These are phyloP conservation scores for Motacilla tschutschensis DNA, from an alignment of 2,113 vertebrate genomes.

Conservation along the genomic window DNA sequence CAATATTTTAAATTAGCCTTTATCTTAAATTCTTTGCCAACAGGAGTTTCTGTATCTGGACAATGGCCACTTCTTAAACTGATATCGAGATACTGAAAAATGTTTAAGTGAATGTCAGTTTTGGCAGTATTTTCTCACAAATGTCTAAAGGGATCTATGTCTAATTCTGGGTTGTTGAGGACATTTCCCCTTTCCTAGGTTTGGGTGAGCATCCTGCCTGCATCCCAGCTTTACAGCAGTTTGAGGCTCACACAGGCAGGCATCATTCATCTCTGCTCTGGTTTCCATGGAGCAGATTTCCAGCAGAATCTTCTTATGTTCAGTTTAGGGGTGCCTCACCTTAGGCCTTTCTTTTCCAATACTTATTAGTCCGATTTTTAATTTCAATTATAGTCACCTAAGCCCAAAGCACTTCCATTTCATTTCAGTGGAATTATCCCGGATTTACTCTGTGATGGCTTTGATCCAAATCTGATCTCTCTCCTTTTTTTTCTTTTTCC, in stretches of 20 bases:
- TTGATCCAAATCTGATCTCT: background rate
- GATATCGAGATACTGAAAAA: background rate
- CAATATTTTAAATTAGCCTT: background rate
- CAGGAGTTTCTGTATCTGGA: background rate
- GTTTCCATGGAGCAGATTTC: conserved; percentile 19
- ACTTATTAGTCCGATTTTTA: background rate
- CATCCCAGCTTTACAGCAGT: background rate
- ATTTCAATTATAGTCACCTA: background rate
- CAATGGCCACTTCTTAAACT: background rate
- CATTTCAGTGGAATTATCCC: background rate
- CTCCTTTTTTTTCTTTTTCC: too few species aligned
- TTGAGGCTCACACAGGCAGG: background rate
- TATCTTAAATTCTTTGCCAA: background rate
- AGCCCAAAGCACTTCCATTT: background rate
- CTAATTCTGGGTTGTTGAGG: background rate
- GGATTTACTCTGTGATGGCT: background rate
- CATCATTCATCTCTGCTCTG: background rate
- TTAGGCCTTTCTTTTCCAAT: background rate
- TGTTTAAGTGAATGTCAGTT: background rate
- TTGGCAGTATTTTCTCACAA: background rate
- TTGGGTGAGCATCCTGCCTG: background rate
- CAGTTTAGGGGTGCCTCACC: background rate
- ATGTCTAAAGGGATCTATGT: background rate
- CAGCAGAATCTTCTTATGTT: background rate
- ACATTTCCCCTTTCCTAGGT: background rate